Base-by-base conservation (phyloP, 2,113 vertebrate species). In the Mus pahari region DNA sequence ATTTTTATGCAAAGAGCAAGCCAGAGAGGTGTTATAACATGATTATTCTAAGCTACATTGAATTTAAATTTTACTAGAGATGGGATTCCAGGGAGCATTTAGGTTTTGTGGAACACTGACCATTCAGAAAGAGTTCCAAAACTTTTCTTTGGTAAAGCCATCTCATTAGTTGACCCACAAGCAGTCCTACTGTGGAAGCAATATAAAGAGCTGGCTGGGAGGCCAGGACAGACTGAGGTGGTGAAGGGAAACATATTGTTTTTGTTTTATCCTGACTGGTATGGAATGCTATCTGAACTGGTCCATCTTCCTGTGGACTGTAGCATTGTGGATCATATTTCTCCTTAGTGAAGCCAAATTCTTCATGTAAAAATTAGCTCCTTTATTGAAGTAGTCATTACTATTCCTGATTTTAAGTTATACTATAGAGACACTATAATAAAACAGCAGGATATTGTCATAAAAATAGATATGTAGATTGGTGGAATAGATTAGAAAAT, bases 301-400 rank as follows among this genome's bases (percentile, higher is more conserved):
- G 45, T 12, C 22, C 73, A 89, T 42, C 26, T 74, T 36, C 39
- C 20, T 42, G 16, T 90, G 5, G 24, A 90, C 14, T 10, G 39
- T 48, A 71, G 20, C 3, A 8, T 2, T 55, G 33, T 64, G 39
- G 5, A 22, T 53, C 24, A 19, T 24, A 48, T 12, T 70, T 7
- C 33, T 91, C 20, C 90, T 95, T 45, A 71, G 82, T 73, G 28
- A 53, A 77, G 42, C 6, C 39, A 39, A 42, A 53, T 31, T 53
- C 53, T 42, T 89, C 53, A 68, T 64, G 96, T 79, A 88, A 94
- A 89, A 90, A 58, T n/a, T 84, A 92, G 31, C 45, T 89, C 36
- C 50, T 92, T 86, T 53, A 24, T 16, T 71, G 36, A 71, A 53
- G 28, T 31, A 48, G 42, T 48, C 4, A 36, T 48, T 31, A 36